Percentiles rank a stretch among this genome's conserved stretches.
Conservation (phyloP, 2,113 vertebrate species). For the Oreochromis tanganicae region DNA sequence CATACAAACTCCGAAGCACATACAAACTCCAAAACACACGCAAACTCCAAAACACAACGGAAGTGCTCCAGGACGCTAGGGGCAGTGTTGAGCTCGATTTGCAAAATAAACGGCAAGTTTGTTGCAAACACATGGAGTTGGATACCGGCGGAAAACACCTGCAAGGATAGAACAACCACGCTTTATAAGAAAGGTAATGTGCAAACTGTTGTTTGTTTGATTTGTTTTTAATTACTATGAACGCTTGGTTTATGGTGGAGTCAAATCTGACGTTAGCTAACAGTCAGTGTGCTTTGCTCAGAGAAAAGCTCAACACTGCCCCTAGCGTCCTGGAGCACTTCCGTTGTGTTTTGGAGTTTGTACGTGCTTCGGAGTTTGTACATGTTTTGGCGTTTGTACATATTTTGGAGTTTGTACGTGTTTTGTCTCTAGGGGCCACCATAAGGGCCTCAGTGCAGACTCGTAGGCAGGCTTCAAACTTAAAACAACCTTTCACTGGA, state of each 20-base stretch:
- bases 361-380: too few species aligned
- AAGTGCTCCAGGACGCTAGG: neutral
- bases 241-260: neutral
- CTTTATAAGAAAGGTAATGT: neutral
- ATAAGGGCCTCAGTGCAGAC: neutral
- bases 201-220: neutral
- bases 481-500: neutral
- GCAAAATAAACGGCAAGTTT: neutral
- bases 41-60: neutral
- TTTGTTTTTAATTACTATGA: neutral
- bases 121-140: neutral
- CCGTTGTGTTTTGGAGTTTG: neutral
- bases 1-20: too few species aligned
- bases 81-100: neutral
- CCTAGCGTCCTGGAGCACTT: neutral
- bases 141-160: neutral
- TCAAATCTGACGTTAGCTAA: neutral
- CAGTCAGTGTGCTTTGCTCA: neutral
- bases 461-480: neutral
- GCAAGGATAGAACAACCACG: neutral
- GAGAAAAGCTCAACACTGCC: neutral
- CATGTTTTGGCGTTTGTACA: neutral
- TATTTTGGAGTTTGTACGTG: neutral
- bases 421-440: neutral
- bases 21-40: neutral